Base-by-base conservation (phyloP, 2,797 vertebrate genomes). In the Gephyroberyx darwinii region DNA sequence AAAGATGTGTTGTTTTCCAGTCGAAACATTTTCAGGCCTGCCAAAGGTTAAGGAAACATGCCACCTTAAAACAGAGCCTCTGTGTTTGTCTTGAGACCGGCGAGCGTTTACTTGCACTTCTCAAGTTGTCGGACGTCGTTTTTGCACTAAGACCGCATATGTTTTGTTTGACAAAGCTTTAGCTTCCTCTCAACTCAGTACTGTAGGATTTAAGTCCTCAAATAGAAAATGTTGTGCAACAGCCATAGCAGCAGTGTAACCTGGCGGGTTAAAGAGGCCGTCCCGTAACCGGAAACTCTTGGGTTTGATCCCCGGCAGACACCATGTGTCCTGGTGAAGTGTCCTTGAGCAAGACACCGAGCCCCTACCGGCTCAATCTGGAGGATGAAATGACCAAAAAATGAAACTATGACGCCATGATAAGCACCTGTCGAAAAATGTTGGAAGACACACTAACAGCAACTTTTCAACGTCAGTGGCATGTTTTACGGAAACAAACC, bases 11-110 rank as follows among this genome's bases (percentile, higher is more conserved):
- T 83, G 75, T 87, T 88, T 84, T 88, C 77, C 62, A 82, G 69
- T 65, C 67, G 65, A 26, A 26, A 74, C 54, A 69, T 48, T 68
- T 61, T 82, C 65, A 56, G 74, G 78, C 71, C 72, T 85, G 83
- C 82, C 88, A 90, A 71, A 90, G 84, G 88, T 89, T 90, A 88
- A 84, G 62, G 86, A 86, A 89, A 88, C 85, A 87, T 51, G 33
- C 10, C 77, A 58, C 72, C 69, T 60, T 72, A 69, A 85, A 85
- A 85, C 71, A 76, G 75, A 78, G 82, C 75, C 79, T 60, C 72
- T 62, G 73, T 90, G 84, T 90, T 86, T 88, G 82, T 80, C 77
- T 79, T 81, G 77, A 84, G 65, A 26, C 48, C 45, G 5, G 59
- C 43, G 73, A 53, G 74, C 41, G 58, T 31, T 85, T 50, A 22